These are phyloP conservation scores for Pteropus alecto DNA, from an alignment of 2,113 vertebrate species.

Conservation along the genomic window DNA sequence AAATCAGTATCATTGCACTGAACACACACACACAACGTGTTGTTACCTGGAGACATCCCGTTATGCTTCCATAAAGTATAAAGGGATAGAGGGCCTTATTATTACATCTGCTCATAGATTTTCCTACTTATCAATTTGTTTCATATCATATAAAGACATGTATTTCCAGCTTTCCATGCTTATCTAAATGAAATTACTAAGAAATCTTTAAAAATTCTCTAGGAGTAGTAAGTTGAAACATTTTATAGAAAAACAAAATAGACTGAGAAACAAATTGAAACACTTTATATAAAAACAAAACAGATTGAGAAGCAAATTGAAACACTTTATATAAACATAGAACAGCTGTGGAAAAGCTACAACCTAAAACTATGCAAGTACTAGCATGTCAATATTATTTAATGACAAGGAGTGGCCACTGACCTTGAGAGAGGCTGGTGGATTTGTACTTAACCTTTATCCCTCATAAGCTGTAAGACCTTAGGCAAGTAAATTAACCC, in stretches of 20 bases:
- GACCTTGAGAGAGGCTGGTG: not conserved
- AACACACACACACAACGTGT: not conserved
- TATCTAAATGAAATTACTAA: constrained; percentile 57
- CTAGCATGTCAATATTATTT: not conserved
- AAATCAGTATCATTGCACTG: not conserved
- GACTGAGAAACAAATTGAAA: not conserved
- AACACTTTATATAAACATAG: not conserved
- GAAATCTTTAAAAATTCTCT: constrained; percentile 51
- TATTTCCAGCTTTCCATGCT: constrained; percentile 33
- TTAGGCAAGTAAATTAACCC: not conserved
- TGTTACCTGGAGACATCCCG: not conserved
- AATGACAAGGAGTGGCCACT: not conserved
- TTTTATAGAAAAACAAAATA: constrained; percentile 41
- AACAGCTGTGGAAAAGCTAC: not conserved
- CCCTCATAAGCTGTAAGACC: not conserved
- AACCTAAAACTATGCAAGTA: not conserved
- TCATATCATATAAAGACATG: constrained; percentile 7
- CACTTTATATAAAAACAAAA: constrained; percentile 41
- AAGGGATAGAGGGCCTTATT: not conserved
- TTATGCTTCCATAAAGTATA: not conserved
- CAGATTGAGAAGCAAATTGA: constrained; percentile 49
- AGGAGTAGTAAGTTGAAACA: not conserved
- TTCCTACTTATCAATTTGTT: not conserved
- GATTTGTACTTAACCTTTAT: too few relatives aligned
- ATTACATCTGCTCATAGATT: not conserved